Percentiles rank a stretch among this genome's conserved stretches.
These are phyloP conservation scores for Cyanoliseus patagonus DNA, from an alignment of 2,113 vertebrate genomes.

Conservation along the genomic window DNA sequence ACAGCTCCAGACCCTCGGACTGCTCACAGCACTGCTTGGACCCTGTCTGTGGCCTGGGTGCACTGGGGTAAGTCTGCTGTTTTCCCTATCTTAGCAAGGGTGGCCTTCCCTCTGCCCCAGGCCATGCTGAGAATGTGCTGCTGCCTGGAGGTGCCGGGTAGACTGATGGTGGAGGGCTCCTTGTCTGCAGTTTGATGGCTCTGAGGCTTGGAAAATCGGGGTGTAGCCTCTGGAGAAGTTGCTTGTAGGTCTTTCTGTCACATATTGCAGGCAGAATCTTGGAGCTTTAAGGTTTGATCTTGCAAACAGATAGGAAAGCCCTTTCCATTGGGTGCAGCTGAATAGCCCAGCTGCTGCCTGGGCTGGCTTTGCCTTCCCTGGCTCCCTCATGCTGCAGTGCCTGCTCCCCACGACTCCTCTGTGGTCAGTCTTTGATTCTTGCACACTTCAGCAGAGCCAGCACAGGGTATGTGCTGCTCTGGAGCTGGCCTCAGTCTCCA, in stretches of 20 bases:
- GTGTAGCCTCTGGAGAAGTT: neutral
- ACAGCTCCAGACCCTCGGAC: fast-evolving
- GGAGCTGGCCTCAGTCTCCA: neutral
- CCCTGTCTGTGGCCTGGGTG: neutral
- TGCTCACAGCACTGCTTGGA: fast-evolving
- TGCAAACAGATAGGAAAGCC: neutral
- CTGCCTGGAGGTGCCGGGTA: neutral
- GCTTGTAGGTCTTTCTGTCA: fast-evolving
- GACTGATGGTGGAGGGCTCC: neutral
- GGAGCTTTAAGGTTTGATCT: neutral
- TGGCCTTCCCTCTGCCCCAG: neutral
- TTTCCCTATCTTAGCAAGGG: fast-evolving
- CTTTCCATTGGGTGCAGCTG: neutral
- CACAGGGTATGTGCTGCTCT: fast-evolving
- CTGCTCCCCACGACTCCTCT: fast-evolving
- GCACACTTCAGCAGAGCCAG: fast-evolving
- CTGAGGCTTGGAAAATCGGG: neutral
- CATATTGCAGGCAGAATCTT: fast-evolving
- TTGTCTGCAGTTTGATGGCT: neutral
- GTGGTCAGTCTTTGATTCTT: neutral
- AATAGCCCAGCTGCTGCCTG: neutral
- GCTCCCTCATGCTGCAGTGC: fast-evolving
- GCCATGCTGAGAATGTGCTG: fast-evolving
- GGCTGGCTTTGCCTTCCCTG: neutral
- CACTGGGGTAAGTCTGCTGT: neutral